Conservation (phyloP, 1,140 invertebrate genomes). For the Agrypnia vestita region DNA sequence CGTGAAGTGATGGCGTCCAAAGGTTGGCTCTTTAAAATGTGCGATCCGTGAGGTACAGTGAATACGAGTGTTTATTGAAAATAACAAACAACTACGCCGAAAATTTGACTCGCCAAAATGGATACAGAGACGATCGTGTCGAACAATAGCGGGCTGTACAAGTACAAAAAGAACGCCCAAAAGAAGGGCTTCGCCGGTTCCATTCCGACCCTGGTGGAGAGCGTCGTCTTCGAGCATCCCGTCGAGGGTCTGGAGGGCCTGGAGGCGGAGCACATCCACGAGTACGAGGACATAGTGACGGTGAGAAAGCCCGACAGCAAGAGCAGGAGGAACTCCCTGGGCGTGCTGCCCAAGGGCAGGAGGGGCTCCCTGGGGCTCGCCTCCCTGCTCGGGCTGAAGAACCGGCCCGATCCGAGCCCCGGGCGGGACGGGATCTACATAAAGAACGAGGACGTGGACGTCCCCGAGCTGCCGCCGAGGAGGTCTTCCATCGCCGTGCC, state of each 20-base stretch:
- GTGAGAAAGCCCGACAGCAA: constrained; percentile 17
- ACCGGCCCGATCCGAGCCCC: constrained; percentile 35
- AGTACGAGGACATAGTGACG: constrained; percentile 48
- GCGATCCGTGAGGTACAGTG: constrained; percentile 20
- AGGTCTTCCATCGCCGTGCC: constrained; percentile 81
- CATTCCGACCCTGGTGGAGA: constrained; percentile 67
- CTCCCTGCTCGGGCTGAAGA: constrained; percentile 48
- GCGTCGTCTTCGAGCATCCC: constrained; percentile 64
- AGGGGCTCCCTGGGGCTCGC: constrained; percentile 50
- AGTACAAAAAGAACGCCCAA: constrained; percentile 55
- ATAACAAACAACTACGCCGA: background rate
- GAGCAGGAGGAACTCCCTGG: constrained; percentile 51
- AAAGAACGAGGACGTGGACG: constrained; percentile 72
- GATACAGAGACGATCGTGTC: constrained; percentile 55
- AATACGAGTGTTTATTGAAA: constrained; percentile 1
- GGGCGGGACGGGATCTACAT: constrained; percentile 63
- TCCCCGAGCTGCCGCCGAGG: constrained; percentile 63
- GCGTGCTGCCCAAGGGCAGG: constrained; percentile 46
- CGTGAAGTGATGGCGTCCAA: constrained; percentile 29
- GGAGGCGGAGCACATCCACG: constrained; percentile 47
- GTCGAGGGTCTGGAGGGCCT: constrained; percentile 62
- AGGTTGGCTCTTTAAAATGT: constrained; percentile 31
- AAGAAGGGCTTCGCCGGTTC: constrained; percentile 61
- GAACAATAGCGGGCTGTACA: constrained; percentile 52
- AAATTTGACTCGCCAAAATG: constrained; percentile 37